phyloP scores from a whole-genome alignment of 2,113 vertebrate genomes.

The Rhynchomys soricoides region DNA sequence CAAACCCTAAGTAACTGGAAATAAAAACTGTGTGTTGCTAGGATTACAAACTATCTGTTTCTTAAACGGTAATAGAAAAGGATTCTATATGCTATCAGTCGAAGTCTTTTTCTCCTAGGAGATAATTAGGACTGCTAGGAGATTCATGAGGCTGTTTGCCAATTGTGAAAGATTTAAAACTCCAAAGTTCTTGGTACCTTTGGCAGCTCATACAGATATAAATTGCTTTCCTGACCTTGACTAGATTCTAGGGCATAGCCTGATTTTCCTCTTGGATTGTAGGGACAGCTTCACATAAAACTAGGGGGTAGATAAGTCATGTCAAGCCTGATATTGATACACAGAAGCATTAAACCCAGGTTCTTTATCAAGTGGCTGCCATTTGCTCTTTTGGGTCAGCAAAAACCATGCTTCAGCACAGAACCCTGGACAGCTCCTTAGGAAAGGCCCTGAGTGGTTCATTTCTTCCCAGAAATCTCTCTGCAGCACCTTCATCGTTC shows the following conservation, averaged over 20 bases:
- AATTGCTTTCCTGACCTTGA: constrained; percentile 47
- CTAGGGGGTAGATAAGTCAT: constrained; percentile 37
- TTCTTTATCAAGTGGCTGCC: not conserved
- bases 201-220: not conserved
- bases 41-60: constrained; percentile 3
- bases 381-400: not conserved
- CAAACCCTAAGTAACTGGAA: not conserved
- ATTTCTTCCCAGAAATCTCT: not conserved
- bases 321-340: not conserved
- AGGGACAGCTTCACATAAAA: not conserved
- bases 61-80: not conserved
- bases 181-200: constrained; percentile 1
- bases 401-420: not conserved
- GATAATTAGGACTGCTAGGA: constrained; percentile 36
- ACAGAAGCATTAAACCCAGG: not conserved
- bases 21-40: not conserved
- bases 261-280: constrained; percentile 19
- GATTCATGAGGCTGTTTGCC: not conserved
- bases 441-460: not conserved
- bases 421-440: not conserved
- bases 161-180: constrained; percentile 47
- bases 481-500: not conserved
- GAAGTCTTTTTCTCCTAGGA: constrained; percentile 30
- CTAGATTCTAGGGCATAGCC: not conserved
- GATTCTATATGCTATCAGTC: not conserved